A percentile compares a stretch with the other conserved stretches of the same genome.
Evolutionary conservation across 2,797 vertebrate species (phyloP).

Genomic region (Anolis apletophallus): DNA sequence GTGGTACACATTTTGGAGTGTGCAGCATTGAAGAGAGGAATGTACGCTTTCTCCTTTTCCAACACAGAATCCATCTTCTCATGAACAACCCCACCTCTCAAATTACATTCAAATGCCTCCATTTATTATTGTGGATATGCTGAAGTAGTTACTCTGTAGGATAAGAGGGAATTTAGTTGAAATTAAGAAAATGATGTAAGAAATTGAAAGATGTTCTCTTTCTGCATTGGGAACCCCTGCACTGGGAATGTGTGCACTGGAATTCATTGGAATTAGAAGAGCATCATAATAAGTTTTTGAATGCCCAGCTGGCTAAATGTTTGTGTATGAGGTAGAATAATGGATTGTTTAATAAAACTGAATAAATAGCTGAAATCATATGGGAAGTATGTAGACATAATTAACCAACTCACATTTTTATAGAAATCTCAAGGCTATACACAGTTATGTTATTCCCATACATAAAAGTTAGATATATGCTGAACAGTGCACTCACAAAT

Average conservation of each 20-base stretch:
- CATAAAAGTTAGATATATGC: not conserved
- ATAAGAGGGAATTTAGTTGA: slow-evolving; percentile 79
- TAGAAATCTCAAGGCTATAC: slow-evolving; percentile 47
- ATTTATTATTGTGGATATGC: slow-evolving; percentile 49
- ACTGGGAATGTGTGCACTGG: slow-evolving; percentile 21
- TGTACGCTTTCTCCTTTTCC: not conserved
- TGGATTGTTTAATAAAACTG: slow-evolving; percentile 64
- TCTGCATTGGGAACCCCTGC: too few relatives aligned
- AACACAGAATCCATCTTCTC: not conserved
- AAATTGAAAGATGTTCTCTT: slow-evolving; percentile 65
- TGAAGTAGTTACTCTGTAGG: slow-evolving; percentile 76
- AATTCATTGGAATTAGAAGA: slow-evolving; percentile 65
- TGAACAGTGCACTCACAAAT: slow-evolving; percentile 32
- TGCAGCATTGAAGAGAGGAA: not conserved
- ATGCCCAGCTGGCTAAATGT: slow-evolving; percentile 62
- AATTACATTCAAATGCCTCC: not conserved
- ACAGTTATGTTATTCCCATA: slow-evolving; percentile 54
- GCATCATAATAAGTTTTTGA: slow-evolving; percentile 71
- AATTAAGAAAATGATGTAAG: slow-evolving; percentile 73
- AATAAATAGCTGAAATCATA: slow-evolving; percentile 71
- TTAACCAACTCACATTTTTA: slow-evolving; percentile 71
- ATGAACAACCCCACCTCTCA: too few relatives aligned
- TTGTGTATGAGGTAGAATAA: slow-evolving; percentile 59
- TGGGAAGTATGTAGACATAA: slow-evolving; percentile 55
- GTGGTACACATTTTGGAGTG: not conserved